phyloP scores from a whole-genome alignment of 2,888 invertebrate genomes.

The Xestia ashworthii region DNA sequence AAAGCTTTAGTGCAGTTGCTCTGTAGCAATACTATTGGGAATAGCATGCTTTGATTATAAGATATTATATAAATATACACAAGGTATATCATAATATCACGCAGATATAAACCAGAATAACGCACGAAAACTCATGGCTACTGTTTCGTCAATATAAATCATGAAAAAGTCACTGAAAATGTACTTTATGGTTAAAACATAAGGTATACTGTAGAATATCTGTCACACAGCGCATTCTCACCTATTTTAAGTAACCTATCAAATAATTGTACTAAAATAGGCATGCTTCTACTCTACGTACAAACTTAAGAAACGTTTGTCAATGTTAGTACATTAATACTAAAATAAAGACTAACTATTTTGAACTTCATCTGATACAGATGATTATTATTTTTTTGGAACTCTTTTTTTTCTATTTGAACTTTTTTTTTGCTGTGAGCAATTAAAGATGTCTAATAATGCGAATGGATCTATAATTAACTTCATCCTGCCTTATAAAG shows the following conservation, averaged over 20 bases:
- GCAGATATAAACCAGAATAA: conserved; percentile 61
- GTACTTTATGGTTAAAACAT: conserved; percentile 12
- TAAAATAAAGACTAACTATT: conserved; percentile 82
- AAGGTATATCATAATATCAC: conserved; percentile 56
- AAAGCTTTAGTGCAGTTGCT: conserved; percentile 41
- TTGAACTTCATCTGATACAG: conserved; percentile 90
- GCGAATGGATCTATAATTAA: conserved; percentile 60
- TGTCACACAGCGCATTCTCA: conserved; percentile 83
- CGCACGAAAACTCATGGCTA: conserved; percentile 36
- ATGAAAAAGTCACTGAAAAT: conserved; percentile 27
- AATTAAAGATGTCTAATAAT: conserved; percentile 74
- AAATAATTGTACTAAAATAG: conserved; percentile 90
- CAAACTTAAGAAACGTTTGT: conserved; percentile 81
- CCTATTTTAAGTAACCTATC: conserved; percentile 83
- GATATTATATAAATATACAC: conserved; percentile 59
- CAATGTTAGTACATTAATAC: conserved; percentile 85
- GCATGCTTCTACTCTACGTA: conserved; percentile 86
- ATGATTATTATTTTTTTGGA: conserved; percentile 82
- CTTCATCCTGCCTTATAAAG: conserved; percentile 53
- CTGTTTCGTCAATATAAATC: not conserved
- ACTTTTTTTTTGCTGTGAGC: conserved; percentile 82
- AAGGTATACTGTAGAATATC: conserved; percentile 64
- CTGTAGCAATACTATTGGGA: conserved; percentile 42
- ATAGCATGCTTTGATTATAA: conserved; percentile 54
- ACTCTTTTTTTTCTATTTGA: conserved; percentile 82